Base-by-base conservation (phyloP, 2,797 vertebrate genomes). In the Siniperca scherzeri region DNA sequence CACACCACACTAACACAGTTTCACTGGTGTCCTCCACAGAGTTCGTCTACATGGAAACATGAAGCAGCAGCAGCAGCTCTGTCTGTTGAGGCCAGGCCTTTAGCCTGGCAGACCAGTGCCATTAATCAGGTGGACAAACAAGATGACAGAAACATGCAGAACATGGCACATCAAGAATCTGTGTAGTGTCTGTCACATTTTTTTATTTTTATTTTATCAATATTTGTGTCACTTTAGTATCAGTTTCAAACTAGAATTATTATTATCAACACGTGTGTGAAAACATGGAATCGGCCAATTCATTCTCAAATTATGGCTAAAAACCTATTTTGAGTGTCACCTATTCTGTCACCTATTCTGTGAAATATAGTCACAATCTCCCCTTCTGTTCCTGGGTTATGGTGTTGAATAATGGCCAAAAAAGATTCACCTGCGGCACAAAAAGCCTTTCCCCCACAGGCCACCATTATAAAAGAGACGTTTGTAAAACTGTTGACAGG, bases 21-120 rank as follows among this genome's bases (percentile, higher is more conserved):
- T 64, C 52, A 3, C 4, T 70, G 55, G 11, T 90, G 22, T 91
- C 65, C 22, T 82, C 67, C 66, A 70, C 82, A 93, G 91, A 88
- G 17, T 61, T 70, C 14, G 19, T 64, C 59, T 95, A 95, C 85
- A 91, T 95, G 92, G 92, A 94, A 61, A 88, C 88, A 66, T 92
- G 50, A n/a, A 66, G 36, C 57, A 38, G 70, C 74, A 66, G 36
- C 57, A 38, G 70, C 74, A 42, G 62, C 64, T 86, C 73, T 0
- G 62, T 66, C 12, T 74, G 2, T 3, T 80, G 80, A 91, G 14
- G 48, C 17, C 30, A 90, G 4, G 57, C 12, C 17, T 50, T 9
- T 17, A 27, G 2, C 33, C 16, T 2, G 21, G 9, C 40, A 27
- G 21, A 64, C 25, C n/a, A 9, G 27, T 1, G 1, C 1, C 10